Percentiles rank a stretch among this genome's conserved stretches.
Evolutionary conservation across 2,113 vertebrate species (phyloP).

Genomic region (Neotragus moschatus): DNA sequence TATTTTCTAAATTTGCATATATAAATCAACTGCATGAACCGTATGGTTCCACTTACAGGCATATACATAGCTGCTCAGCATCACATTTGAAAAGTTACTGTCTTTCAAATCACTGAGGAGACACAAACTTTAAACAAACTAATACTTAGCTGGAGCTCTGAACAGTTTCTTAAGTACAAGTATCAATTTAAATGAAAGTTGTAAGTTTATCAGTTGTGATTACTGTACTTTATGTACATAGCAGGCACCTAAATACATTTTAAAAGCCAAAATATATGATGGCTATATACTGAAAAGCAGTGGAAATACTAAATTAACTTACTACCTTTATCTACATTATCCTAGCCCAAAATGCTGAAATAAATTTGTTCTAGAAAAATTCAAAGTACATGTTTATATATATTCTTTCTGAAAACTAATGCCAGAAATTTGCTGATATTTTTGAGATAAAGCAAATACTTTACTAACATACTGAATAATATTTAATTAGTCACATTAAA

Average conservation of each 20-base stretch:
- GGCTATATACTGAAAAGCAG: slow-evolving; percentile 48
- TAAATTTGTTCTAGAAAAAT: slow-evolving; percentile 49
- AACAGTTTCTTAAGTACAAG: neutral
- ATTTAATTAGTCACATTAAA: slow-evolving; percentile 14
- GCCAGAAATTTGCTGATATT: slow-evolving; percentile 38
- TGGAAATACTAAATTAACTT: slow-evolving; percentile 42
- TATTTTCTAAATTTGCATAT: slow-evolving; percentile 9
- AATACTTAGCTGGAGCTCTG: too few species aligned
- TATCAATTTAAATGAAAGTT: neutral
- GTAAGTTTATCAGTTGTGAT: neutral
- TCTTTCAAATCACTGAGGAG: slow-evolving; percentile 35
- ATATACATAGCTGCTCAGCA: neutral
- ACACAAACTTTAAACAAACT: slow-evolving; percentile 21
- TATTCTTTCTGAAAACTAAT: slow-evolving; percentile 53
- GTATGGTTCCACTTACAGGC: neutral
- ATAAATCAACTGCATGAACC: slow-evolving; percentile 2
- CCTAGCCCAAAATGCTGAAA: slow-evolving; percentile 58
- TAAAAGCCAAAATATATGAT: slow-evolving; percentile 43
- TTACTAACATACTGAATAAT: slow-evolving; percentile 23
- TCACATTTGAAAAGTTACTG: slow-evolving; percentile 8
- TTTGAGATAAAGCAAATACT: slow-evolving; percentile 15
- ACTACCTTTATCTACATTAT: slow-evolving; percentile 45
- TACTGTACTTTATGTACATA: neutral
- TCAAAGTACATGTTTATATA: slow-evolving; percentile 13
- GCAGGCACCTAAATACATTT: slow-evolving; percentile 6